These are phyloP conservation scores for Penaeus indicus DNA, from an alignment of 1,140 invertebrate genomes.

Conservation along the genomic window DNA sequence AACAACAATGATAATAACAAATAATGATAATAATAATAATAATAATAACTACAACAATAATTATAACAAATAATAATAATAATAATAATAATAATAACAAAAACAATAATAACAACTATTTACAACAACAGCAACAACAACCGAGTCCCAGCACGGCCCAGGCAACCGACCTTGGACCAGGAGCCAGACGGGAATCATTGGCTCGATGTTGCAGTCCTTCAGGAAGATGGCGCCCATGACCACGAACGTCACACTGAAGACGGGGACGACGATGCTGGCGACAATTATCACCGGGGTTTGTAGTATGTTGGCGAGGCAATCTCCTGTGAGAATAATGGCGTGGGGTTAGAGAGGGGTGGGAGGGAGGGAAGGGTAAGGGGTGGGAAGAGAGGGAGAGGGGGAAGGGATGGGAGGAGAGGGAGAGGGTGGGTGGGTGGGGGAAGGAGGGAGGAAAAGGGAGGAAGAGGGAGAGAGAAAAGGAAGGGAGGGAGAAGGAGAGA, in stretches of 20 bases:
- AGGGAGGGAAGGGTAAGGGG: not conserved
- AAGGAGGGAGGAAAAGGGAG: conserved; percentile 15
- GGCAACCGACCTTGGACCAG: conserved; percentile 8
- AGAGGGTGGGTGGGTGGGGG: conserved; percentile 25
- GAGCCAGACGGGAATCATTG: conserved; percentile 39
- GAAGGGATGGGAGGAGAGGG: not conserved
- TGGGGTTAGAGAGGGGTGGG: not conserved
- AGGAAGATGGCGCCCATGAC: conserved; percentile 16
- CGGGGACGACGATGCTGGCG: conserved; percentile 18
- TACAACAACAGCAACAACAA: too few relatives aligned
- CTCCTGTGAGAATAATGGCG: not conserved
- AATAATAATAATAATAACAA: too few relatives aligned
- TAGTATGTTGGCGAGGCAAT: conserved; percentile 7
- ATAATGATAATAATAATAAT: not conserved
- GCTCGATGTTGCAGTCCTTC: conserved; percentile 26
- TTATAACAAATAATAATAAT: not conserved
- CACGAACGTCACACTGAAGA: conserved; percentile 28
- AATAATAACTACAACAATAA: too few relatives aligned
- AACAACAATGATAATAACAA: too few relatives aligned
- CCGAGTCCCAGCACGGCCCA: not conserved
- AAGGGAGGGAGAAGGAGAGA: not conserved
- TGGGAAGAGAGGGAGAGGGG: not conserved
- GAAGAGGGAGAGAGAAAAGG: too few relatives aligned
- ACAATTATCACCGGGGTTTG: conserved; percentile 7
- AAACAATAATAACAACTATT: too few relatives aligned